A percentile compares a stretch with the other conserved stretches of the same genome.
These are phyloP conservation scores for Athene cunicularia DNA, from an alignment of 2,113 vertebrate species.

Conservation along the genomic window DNA sequence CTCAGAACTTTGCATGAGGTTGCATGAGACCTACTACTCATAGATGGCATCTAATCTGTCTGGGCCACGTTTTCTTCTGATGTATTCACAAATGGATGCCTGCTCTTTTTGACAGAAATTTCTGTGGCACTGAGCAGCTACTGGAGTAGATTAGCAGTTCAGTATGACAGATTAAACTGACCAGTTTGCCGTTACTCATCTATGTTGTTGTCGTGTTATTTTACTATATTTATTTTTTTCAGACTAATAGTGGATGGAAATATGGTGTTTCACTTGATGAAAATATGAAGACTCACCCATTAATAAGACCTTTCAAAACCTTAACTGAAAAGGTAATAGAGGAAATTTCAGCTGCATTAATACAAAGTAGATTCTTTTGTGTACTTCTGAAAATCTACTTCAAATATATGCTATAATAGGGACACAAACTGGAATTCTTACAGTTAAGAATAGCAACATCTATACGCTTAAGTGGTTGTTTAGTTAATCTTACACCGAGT, in stretches of 20 bases:
- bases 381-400: neutral
- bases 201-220: neutral
- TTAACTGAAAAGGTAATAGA: slow-evolving; percentile 91
- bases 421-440: neutral
- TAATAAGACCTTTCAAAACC: slow-evolving; percentile 93
- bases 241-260: slow-evolving; percentile 95
- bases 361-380: neutral
- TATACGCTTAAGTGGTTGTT: neutral
- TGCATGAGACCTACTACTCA: neutral
- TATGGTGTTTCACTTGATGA: slow-evolving; percentile 91
- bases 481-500: neutral
- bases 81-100: neutral
- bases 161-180: neutral
- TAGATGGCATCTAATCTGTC: neutral
- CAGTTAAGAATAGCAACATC: neutral
- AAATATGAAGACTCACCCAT: slow-evolving; percentile 90
- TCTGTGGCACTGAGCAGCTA: neutral
- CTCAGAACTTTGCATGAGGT: neutral
- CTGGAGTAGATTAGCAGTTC: neutral
- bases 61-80: neutral
- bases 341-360: neutral
- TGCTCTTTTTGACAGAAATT: neutral
- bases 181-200: neutral
- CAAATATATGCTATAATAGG: neutral
- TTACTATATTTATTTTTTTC: neutral